Percentiles rank a stretch among this genome's conserved stretches.
Evolutionary conservation across 2,797 vertebrate genomes (phyloP).

Genomic region (Poecile montanus): DNA sequence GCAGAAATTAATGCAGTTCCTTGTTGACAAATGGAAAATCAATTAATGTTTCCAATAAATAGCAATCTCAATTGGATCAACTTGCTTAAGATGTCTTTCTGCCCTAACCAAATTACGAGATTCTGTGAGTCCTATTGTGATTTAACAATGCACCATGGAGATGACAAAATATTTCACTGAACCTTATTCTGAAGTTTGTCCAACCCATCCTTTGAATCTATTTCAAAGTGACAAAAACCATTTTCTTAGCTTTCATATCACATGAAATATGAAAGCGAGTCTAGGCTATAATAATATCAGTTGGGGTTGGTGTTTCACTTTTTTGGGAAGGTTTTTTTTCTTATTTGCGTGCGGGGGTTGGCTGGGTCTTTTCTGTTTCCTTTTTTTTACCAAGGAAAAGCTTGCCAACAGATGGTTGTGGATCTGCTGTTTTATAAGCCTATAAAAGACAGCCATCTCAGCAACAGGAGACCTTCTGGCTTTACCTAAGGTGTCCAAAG

Average conservation of each 20-base stretch:
- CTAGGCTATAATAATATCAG: background rate
- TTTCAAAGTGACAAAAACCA: background rate
- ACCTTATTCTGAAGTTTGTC: background rate
- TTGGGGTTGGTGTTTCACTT: rapidly evolving
- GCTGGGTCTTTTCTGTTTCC: background rate
- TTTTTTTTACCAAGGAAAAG: rapidly evolving
- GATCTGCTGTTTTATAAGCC: background rate
- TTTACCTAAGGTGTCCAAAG: background rate
- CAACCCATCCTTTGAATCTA: background rate
- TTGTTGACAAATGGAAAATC: background rate
- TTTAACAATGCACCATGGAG: background rate
- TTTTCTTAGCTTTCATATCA: background rate
- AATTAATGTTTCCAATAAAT: background rate
- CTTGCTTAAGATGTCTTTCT: background rate
- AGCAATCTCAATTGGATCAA: background rate
- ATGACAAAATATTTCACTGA: background rate
- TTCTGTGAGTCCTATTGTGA: background rate
- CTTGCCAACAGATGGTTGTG: background rate
- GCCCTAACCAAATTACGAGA: background rate
- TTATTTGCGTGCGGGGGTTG: too few relatives aligned
- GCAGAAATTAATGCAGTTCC: background rate
- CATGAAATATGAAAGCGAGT: background rate
- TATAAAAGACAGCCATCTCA: background rate
- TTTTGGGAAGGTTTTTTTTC: background rate
- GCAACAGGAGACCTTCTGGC: background rate